Conservation (phyloP, 2,888 invertebrate species). For the Ochropleura plecta region DNA sequence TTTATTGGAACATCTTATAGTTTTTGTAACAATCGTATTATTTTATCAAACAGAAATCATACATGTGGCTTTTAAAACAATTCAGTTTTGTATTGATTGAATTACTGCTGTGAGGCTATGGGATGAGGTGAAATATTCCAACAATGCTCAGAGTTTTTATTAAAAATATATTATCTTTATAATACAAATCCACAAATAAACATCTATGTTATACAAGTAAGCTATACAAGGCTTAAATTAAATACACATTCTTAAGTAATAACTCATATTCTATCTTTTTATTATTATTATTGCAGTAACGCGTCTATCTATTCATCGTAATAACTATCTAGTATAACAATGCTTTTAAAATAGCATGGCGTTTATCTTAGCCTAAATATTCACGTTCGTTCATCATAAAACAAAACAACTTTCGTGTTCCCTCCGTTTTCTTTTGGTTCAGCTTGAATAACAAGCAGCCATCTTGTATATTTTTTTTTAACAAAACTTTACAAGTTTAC, state of each 20-base stretch:
- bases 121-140: background rate
- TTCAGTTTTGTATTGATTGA: background rate
- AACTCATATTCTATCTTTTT: background rate
- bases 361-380: background rate
- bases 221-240: background rate
- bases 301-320: background rate
- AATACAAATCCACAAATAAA: background rate
- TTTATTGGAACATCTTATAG: no score
- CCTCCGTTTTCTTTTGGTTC: background rate
- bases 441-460: background rate
- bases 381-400: background rate
- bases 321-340: background rate
- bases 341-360: background rate
- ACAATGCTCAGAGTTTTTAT: background rate
- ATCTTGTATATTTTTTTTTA: background rate
- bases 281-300: background rate
- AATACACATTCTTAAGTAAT: background rate
- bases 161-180: background rate
- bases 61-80: background rate
- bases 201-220: background rate
- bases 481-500: background rate
- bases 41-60: background rate
- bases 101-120: background rate
- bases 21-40: background rate
- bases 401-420: background rate